A percentile compares a stretch with the other conserved stretches of the same genome.
Conservation (phyloP, 1,140 invertebrate species). For the Agrypnia vestita region DNA sequence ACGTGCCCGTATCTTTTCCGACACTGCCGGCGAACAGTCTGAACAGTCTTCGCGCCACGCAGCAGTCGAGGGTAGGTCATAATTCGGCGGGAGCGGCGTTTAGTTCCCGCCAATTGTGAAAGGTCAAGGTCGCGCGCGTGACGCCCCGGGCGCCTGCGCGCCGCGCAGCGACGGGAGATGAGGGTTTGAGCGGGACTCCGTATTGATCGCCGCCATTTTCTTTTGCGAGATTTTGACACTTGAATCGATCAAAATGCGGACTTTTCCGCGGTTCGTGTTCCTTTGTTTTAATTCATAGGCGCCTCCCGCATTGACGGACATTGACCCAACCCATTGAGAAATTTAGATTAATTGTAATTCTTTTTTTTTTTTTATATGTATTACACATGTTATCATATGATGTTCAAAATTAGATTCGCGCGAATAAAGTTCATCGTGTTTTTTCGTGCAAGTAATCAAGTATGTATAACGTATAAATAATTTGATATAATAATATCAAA, state of each 20-base stretch:
- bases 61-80: too few species aligned
- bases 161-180: not conserved
- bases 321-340: slow-evolving; percentile 9
- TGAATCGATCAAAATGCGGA: slow-evolving; percentile 36
- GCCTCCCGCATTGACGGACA: slow-evolving; percentile 17
- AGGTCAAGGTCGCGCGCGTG: slow-evolving; percentile 31
- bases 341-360: too few species aligned
- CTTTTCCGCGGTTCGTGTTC: slow-evolving; percentile 7
- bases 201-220: slow-evolving; percentile 38
- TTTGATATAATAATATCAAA: too few species aligned
- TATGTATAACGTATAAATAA: too few species aligned
- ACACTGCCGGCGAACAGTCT: too few species aligned
- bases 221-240: slow-evolving; percentile 28
- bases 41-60: too few species aligned
- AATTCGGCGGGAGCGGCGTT: not conserved
- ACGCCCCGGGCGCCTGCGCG: slow-evolving; percentile 6
- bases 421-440: too few species aligned
- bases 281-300: slow-evolving; percentile 30
- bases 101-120: slow-evolving; percentile 37
- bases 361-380: too few species aligned
- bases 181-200: slow-evolving; percentile 13
- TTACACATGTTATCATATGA: too few species aligned
- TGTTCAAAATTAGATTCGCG: too few species aligned
- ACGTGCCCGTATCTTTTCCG: too few species aligned
- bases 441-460: too few species aligned